phyloP scores from a whole-genome alignment of 2,113 vertebrate genomes.

The Tretioscincus oriximinensis region DNA sequence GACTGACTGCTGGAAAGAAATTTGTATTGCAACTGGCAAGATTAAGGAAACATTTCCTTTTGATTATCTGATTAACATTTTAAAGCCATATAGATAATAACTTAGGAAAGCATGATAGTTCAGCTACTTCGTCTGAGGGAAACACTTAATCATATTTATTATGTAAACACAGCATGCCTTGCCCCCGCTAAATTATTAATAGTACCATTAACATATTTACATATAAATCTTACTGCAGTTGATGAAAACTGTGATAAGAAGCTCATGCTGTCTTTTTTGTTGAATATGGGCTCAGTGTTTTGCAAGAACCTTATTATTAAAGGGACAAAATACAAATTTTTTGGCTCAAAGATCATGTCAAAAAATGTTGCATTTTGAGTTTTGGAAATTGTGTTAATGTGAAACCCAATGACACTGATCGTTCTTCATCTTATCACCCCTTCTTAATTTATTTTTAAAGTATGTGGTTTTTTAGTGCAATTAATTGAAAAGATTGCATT shows the following conservation, averaged over 20 bases:
- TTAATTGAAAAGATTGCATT: not conserved
- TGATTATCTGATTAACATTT: constrained; percentile 65
- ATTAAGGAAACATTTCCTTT: constrained; percentile 46
- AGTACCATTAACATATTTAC: constrained; percentile 74
- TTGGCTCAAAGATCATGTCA: constrained; percentile 58
- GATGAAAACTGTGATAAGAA: constrained; percentile 65
- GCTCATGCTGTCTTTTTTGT: constrained; percentile 48
- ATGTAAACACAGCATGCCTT: constrained; percentile 74
- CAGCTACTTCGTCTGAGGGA: constrained; percentile 70
- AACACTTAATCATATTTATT: constrained; percentile 77
- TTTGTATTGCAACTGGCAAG: not conserved
- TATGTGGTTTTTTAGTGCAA: not conserved
- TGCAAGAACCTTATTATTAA: constrained; percentile 60
- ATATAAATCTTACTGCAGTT: constrained; percentile 73
- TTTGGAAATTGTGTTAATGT: constrained; percentile 56
- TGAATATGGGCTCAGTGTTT: constrained; percentile 60
- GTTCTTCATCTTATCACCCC: no score
- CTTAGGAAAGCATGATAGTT: constrained; percentile 67
- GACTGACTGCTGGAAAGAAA: constrained; percentile 31
- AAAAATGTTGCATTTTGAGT: constrained; percentile 59
- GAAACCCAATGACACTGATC: constrained; percentile 37
- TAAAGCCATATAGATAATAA: constrained; percentile 69
- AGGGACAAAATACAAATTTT: constrained; percentile 61
- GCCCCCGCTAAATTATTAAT: constrained; percentile 75
- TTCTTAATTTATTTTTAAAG: not conserved